phyloP scores from a whole-genome alignment of 2,888 invertebrate genomes.

The Sinhomidia bicolor region DNA sequence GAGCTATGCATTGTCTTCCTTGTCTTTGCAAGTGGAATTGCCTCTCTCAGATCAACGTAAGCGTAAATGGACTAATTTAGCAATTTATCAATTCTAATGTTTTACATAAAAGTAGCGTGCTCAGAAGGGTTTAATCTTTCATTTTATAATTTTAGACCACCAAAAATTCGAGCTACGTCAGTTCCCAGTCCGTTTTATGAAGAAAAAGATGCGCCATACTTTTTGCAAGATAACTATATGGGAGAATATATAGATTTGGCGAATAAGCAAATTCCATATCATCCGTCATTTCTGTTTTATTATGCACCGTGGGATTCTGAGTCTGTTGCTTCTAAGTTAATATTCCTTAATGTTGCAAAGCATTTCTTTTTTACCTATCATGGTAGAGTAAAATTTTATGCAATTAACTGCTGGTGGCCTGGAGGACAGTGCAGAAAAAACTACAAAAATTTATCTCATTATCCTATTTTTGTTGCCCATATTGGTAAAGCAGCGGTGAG shows the following conservation, averaged over 20 bases:
- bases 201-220: constrained; percentile 52
- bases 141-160: too few species aligned
- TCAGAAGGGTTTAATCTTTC: too few species aligned
- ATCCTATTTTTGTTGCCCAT: constrained; percentile 79
- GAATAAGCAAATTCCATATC: constrained; percentile 76
- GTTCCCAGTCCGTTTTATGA: constrained; percentile 78
- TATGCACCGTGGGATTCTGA: constrained; percentile 80
- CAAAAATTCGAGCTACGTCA: constrained; percentile 76
- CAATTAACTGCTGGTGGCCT: constrained; percentile 80
- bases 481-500: constrained; percentile 76
- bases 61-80: too few species aligned
- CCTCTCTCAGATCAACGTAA: constrained; percentile 76
- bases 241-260: constrained; percentile 79
- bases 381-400: constrained; percentile 77
- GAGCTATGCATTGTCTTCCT: constrained; percentile 78
- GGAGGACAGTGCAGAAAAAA: constrained; percentile 79
- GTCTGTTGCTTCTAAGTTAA: constrained; percentile 75
- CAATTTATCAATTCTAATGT: too few species aligned
- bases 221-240: constrained; percentile 76
- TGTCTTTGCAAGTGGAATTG: constrained; percentile 76
- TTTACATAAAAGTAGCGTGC: too few species aligned
- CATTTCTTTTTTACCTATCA: constrained; percentile 74
- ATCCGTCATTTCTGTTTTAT: constrained; percentile 79
- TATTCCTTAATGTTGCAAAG: constrained; percentile 77
- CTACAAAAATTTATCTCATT: constrained; percentile 79